phyloP scores from a whole-genome alignment of 2,113 vertebrate species.

The Hipposideros armiger region DNA sequence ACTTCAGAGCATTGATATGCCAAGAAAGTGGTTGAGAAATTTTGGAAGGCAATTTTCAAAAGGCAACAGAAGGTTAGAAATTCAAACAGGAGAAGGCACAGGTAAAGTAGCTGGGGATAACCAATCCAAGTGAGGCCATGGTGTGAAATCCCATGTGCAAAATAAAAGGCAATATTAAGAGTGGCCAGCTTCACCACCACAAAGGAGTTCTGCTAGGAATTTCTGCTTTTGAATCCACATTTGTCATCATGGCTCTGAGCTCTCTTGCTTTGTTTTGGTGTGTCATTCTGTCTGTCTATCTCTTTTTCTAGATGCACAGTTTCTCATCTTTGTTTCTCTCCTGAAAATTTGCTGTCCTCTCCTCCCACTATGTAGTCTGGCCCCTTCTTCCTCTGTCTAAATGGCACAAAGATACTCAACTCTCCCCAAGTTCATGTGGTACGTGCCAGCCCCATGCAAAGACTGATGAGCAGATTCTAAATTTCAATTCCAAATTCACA shows the following conservation, averaged over 20 bases:
- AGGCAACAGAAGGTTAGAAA: background rate
- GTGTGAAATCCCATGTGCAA: background rate
- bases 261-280: background rate
- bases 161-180: background rate
- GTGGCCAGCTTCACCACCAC: background rate
- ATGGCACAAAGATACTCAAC: background rate
- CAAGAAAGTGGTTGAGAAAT: background rate
- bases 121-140: background rate
- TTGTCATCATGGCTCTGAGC: background rate
- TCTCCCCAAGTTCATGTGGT: background rate
- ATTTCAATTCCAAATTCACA: conserved; percentile 7
- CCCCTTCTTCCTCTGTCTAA: background rate
- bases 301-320: background rate
- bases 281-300: background rate
- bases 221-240: background rate
- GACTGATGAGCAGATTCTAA: background rate
- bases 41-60: background rate
- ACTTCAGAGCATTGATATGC: background rate
- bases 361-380: too few relatives aligned
- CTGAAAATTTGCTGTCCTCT: background rate
- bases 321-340: background rate
- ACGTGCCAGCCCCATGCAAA: background rate
- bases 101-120: background rate
- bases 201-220: background rate
- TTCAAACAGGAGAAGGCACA: background rate